phyloP scores from a whole-genome alignment of 2,797 vertebrate genomes.

The Leptatherina wallacei region DNA sequence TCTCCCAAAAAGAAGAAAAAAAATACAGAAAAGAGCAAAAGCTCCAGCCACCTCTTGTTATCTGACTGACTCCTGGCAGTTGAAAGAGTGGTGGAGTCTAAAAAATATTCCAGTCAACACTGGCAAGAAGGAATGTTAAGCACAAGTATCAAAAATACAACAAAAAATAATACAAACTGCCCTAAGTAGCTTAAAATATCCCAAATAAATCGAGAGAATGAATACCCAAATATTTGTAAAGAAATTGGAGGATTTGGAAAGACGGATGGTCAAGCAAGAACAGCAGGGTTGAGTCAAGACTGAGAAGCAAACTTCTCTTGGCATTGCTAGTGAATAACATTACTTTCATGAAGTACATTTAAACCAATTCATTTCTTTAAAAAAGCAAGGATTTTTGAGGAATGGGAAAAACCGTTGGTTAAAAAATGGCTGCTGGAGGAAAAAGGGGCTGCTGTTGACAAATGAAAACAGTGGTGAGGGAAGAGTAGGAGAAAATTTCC shows the following conservation, averaged over 20 bases:
- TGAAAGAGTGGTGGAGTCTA: conserved; percentile 13
- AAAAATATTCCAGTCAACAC: conserved; percentile 13
- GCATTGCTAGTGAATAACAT: conserved; percentile 37
- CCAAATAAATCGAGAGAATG: conserved; percentile 3
- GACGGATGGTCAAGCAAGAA: conserved; percentile 21
- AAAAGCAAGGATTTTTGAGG: conserved; percentile 33
- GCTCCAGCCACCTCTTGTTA: conserved; percentile 34
- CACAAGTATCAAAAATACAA: conserved; percentile 27
- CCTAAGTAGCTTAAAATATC: conserved; percentile 23
- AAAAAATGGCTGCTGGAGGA: conserved; percentile 48
- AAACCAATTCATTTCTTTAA: conserved; percentile 17
- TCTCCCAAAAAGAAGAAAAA: conserved; percentile 28
- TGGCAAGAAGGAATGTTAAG: conserved; percentile 7
- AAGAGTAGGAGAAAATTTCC: conserved; percentile 40
- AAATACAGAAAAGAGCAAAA: conserved; percentile 20
- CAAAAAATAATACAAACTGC: conserved; percentile 5
- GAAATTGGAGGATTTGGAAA: conserved; percentile 24
- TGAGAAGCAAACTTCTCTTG: conserved; percentile 21
- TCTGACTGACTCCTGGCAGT: conserved; percentile 33
- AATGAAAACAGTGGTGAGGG: conserved; percentile 46
- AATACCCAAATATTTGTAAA: conserved; percentile 4
- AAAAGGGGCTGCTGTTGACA: conserved; percentile 30
- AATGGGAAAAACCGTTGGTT: conserved; percentile 35
- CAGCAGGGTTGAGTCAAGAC: conserved; percentile 35
- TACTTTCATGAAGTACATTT: conserved; percentile 25